Conservation (phyloP, 1,140 invertebrate genomes). For the Dendroctonus valens region DNA sequence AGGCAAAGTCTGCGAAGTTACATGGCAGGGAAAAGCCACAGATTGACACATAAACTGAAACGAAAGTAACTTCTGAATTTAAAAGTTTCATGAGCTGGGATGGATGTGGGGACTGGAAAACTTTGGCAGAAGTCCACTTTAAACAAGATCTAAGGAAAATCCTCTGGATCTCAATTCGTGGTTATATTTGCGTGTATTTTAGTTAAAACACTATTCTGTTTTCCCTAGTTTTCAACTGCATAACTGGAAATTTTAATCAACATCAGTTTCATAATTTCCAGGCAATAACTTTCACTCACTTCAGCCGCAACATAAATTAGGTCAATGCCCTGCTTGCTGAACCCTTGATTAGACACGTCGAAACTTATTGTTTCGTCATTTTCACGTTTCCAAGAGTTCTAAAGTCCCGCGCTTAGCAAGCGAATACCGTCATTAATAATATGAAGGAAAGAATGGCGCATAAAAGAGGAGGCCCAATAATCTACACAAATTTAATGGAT, state of each 20-base stretch:
- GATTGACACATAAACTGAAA: neutral
- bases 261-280: too few relatives aligned
- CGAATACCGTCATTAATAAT: slow-evolving; percentile 16
- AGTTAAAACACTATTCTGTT: too few relatives aligned
- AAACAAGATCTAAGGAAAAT: too few relatives aligned
- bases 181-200: too few relatives aligned
- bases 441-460: slow-evolving; percentile 19
- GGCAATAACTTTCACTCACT: too few relatives aligned
- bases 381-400: neutral
- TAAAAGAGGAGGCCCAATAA: slow-evolving; percentile 17
- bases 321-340: neutral
- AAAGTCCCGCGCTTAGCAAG: slow-evolving; percentile 4
- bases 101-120: too few relatives aligned
- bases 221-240: too few relatives aligned
- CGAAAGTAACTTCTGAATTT: neutral
- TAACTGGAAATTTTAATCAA: too few relatives aligned
- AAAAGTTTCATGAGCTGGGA: too few relatives aligned
- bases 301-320: neutral
- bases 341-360: slow-evolving; percentile 5
- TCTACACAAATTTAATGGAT: slow-evolving; percentile 3
- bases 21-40: neutral
- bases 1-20: neutral
- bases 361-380: slow-evolving; percentile 9
- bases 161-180: too few relatives aligned
- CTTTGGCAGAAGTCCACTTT: too few relatives aligned